phyloP scores from a whole-genome alignment of 1,140 invertebrate genomes.

The Phortica variegata region DNA sequence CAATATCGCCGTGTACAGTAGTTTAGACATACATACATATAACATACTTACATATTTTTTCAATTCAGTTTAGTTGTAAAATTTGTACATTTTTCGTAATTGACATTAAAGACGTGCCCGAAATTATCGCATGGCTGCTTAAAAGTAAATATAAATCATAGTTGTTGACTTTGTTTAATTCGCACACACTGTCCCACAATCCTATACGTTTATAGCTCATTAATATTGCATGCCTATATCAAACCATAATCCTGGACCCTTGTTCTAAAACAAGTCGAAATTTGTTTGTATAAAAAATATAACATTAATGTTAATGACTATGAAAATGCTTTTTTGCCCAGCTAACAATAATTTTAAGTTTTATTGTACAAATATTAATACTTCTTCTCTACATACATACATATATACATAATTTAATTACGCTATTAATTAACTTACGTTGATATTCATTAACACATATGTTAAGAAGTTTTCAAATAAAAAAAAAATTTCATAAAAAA shows the following conservation, averaged over 20 bases:
- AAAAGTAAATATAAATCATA: no score
- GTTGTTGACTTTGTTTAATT: no score
- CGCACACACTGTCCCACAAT: not conserved
- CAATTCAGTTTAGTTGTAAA: slow-evolving; percentile 40
- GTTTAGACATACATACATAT: no score
- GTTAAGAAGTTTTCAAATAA: no score
- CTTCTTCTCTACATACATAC: slow-evolving; percentile 26
- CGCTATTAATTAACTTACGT: slow-evolving; percentile 39
- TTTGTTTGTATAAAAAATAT: not conserved
- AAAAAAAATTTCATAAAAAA: no score
- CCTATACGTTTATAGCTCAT: not conserved
- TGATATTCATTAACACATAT: slow-evolving; percentile 22
- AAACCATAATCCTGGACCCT: no score
- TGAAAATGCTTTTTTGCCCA: slow-evolving; percentile 5
- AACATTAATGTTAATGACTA: slow-evolving; percentile 3
- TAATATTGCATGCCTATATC: not conserved
- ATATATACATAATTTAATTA: slow-evolving; percentile 16
- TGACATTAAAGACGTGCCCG: slow-evolving; percentile 13
- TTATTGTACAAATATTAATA: slow-evolving; percentile 38
- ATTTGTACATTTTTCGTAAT: slow-evolving; percentile 35
- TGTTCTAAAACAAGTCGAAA: no score
- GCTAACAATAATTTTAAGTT: not conserved
- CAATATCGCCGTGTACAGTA: slow-evolving; percentile 36
- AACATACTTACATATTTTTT: no score
- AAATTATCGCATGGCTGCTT: no score